Evolutionary conservation across 92 coral and sea anemone genomes (phyloP).

Genomic region (Palythoa caribaeorum): DNA sequence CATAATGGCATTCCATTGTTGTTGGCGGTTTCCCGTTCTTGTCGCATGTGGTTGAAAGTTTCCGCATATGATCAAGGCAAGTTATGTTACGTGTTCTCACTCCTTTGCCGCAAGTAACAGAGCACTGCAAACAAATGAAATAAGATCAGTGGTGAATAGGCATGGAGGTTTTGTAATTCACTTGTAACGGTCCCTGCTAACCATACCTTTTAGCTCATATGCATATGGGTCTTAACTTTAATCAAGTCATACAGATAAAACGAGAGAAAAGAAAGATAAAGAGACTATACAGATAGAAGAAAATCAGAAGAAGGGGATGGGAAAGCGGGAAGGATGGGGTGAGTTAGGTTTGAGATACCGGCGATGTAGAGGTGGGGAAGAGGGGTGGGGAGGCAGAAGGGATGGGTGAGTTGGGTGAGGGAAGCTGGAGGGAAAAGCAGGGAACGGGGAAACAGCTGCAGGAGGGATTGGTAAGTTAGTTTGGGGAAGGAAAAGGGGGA

Average conservation of each 20-base stretch:
- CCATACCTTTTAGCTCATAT: too few relatives aligned
- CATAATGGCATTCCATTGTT: constrained; percentile 6
- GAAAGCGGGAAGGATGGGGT: neutral
- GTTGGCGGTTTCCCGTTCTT: constrained; percentile 12
- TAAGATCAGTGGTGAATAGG: neutral
- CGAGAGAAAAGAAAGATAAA: too few relatives aligned
- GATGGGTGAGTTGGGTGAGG: neutral
- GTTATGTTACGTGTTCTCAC: constrained; percentile 7
- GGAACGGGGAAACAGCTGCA: too few relatives aligned
- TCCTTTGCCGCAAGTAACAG: constrained; percentile 39
- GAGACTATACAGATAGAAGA: too few relatives aligned
- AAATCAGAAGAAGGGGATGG: too few relatives aligned
- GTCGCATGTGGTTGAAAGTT: constrained; percentile 16
- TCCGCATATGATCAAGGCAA: neutral
- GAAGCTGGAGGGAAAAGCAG: neutral
- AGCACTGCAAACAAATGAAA: neutral
- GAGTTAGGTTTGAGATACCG: neutral
- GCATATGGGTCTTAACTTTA: too few relatives aligned
- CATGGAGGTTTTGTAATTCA: neutral
- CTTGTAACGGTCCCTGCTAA: neutral
- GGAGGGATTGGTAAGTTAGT: too few relatives aligned
- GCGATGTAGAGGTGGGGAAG: neutral
- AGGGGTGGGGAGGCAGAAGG: neutral
- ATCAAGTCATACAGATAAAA: too few relatives aligned
- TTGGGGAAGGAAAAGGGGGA: too few relatives aligned